These are phyloP conservation scores for Tigriopus californicus DNA, from an alignment of 2,888 invertebrate species.

Conservation along the genomic window DNA sequence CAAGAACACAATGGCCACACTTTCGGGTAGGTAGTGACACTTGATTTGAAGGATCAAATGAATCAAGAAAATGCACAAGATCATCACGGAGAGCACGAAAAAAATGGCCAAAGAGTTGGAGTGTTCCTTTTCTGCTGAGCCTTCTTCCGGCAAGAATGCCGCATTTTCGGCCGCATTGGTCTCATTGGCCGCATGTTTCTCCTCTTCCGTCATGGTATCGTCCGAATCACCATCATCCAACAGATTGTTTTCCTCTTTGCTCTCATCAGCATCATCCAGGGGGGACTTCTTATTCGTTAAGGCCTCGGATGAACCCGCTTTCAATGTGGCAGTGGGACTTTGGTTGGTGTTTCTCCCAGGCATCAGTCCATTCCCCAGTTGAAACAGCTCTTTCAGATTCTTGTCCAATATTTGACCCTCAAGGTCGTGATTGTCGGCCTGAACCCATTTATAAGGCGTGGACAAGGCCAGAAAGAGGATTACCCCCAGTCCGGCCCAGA, in stretches of 20 bases:
- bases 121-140: constrained; percentile 85
- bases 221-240: background rate
- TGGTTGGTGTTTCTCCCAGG: no score
- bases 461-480: no score
- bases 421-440: no score
- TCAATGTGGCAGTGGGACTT: no score
- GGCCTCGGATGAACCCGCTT: no score
- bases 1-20: constrained; percentile 19
- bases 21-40: constrained; percentile 7
- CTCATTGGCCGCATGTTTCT: background rate
- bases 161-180: background rate
- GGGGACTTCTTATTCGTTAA: no score
- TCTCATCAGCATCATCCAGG: constrained; percentile 12
- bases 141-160: constrained; percentile 57
- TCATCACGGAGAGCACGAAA: constrained; percentile 81
- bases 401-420: no score
- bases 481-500: no score
- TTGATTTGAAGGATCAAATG: constrained; percentile 49
- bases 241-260: background rate
- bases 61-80: constrained; percentile 78
- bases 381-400: no score
- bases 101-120: constrained; percentile 93
- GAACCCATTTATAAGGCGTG: no score
- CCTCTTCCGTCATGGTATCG: background rate
- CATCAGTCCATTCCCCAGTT: no score